Percentiles rank a stretch among this genome's conserved stretches.
phyloP scores from a whole-genome alignment of 2,113 vertebrate genomes.

The Macquaria australasica region DNA sequence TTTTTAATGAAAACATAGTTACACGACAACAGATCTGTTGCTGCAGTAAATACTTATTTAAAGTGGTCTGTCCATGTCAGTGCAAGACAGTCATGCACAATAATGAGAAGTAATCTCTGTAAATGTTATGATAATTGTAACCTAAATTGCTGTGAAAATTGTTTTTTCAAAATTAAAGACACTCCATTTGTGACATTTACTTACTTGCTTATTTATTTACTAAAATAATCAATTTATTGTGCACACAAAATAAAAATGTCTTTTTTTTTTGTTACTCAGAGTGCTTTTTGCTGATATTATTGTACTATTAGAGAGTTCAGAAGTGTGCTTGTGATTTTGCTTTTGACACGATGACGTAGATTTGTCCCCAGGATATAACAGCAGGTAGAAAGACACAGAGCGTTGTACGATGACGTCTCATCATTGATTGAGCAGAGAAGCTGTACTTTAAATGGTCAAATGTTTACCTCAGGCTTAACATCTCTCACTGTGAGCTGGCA shows the following conservation, averaged over 20 bases:
- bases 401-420: constrained; percentile 10
- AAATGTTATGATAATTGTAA: constrained; percentile 38
- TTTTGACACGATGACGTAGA: constrained; percentile 7
- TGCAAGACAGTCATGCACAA: neutral
- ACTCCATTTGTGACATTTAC: constrained; percentile 25
- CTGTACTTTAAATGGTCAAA: constrained; percentile 35
- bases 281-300: neutral
- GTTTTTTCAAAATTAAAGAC: constrained; percentile 21
- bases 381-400: constrained; percentile 16
- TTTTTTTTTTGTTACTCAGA: neutral
- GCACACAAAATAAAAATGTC: constrained; percentile 1
- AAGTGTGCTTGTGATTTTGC: constrained; percentile 18
- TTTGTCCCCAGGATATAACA: neutral
- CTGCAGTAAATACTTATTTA: constrained; percentile 10
- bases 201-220: constrained; percentile 16
- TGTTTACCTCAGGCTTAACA: constrained; percentile 26
- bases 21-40: constrained; percentile 22
- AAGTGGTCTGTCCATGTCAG: constrained; percentile 12
- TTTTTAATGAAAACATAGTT: constrained; percentile 40
- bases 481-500: constrained; percentile 23
- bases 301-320: constrained; percentile 15
- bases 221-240: constrained; percentile 28
- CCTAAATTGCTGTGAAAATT: constrained; percentile 36
- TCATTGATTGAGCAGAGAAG: constrained; percentile 25
- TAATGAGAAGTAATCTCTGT: constrained; percentile 33